Evolutionary conservation across 1,140 invertebrate species (phyloP), one percentile per base, ranked within the genome.

Genomic region (Danaus melanippus): DNA sequence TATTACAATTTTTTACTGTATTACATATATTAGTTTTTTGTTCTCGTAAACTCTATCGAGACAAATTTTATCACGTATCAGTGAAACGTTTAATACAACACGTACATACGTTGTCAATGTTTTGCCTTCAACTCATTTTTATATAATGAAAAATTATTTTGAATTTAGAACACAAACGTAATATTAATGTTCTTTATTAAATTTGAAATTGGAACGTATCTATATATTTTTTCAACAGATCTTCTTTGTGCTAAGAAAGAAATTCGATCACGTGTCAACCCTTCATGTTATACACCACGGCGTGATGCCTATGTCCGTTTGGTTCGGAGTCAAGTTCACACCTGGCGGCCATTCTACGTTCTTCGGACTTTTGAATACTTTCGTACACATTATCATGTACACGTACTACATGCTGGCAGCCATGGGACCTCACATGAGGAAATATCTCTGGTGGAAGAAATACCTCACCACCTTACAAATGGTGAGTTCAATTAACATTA

Each of bases 251-350:
- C 71, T 97, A 74, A 89, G 95, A 70, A 97, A 97, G 89, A 99
- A 99, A 88, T 95, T 93, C 75, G 91, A 93, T 76, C 97, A 98
- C 79, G 93, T 98, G 44, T 95, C 95, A 15, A 95, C 93, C 9
- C 90, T 98, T 12, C 97, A 98, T 85, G 96, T 98, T 12, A 97
- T 98, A 71, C 97, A 98, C 88, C 97, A 99, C 84, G 96, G 96
- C 53, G 92, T 96, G 69, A 98, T 98, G 96, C 97, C 97, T 42
- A 92, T 98, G 91, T 96, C 94, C 3, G 96, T 97, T 32, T 98
- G 97, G 97, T 97, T 97, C 83, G 97, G 96, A 42, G 95, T 98
- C 17, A 97, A 97, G 85, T 98, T 97, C 88, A 96, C 95, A 46
- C 94, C 95, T 67, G 95, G 95, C 74, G 95, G 95, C 45, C 95